Conservation (phyloP, 1,140 invertebrate species). For the Drosophila littoralis region DNA sequence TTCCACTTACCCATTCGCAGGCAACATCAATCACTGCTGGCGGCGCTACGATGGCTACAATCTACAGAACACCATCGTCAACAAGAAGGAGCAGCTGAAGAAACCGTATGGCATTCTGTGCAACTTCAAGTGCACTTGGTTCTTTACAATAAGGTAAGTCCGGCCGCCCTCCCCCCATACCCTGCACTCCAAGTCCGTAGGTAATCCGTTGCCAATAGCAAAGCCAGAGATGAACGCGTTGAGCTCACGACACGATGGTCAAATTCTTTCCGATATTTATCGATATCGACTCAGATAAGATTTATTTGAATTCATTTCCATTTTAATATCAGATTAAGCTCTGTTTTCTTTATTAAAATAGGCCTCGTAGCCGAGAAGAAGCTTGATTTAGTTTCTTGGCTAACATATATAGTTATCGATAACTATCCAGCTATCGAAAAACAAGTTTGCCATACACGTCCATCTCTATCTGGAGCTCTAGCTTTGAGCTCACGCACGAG, state of each 20-base stretch:
- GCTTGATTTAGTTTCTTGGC: no score
- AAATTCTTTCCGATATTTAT: no score
- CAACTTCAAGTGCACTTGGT: slow-evolving; percentile 84
- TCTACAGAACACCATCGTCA: slow-evolving; percentile 77
- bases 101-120: slow-evolving; percentile 83
- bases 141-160: slow-evolving; percentile 77
- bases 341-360: no score
- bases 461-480: no score
- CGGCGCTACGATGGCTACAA: slow-evolving; percentile 83
- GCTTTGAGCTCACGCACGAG: no score
- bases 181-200: no score
- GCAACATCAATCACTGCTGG: slow-evolving; percentile 83
- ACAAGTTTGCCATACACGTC: no score
- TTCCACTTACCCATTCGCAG: slow-evolving; percentile 22
- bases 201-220: background rate
- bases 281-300: no score
- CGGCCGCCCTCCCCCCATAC: background rate
- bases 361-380: no score
- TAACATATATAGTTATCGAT: background rate
- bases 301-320: no score
- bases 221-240: slow-evolving; percentile 1
- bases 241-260: background rate
- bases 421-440: no score
- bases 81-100: slow-evolving; percentile 83
- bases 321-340: no score